Conservation (phyloP, 1,140 invertebrate species). For the Ephestia elutella region DNA sequence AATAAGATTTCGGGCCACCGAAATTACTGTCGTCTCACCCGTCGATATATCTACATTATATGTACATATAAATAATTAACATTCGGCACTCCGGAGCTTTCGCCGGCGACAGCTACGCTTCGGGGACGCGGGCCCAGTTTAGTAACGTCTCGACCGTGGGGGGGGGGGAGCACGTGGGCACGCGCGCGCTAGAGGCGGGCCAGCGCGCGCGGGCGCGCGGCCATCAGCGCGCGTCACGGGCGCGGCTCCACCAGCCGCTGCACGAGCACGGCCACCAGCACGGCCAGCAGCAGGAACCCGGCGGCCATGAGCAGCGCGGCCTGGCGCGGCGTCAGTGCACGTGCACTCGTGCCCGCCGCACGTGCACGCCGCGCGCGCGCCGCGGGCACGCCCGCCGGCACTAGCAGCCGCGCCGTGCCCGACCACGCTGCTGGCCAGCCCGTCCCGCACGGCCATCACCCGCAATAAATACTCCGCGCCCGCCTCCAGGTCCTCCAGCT, state of each 20-base stretch:
- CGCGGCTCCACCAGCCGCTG: conserved; percentile 68
- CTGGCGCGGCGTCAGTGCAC: conserved; percentile 77
- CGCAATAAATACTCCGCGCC: conserved; percentile 83
- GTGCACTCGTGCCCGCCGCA: conserved; percentile 16
- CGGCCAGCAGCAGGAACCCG: conserved; percentile 77
- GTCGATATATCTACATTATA: conserved; percentile 18
- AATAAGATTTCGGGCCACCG: conserved; percentile 6
- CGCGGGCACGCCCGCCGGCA: conserved; percentile 29
- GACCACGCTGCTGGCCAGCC: conserved; percentile 81
- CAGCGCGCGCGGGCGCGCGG: conserved; percentile 42
- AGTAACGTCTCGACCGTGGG: not conserved
- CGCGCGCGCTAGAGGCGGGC: conserved; percentile 34
- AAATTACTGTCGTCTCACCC: conserved; percentile 5
- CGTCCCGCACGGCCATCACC: conserved; percentile 82
- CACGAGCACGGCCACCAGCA: conserved; percentile 78
- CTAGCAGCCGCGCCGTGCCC: conserved; percentile 73
- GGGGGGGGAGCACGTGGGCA: too few relatives aligned
- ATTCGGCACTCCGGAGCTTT: not conserved
- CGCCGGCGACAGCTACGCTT: not conserved
- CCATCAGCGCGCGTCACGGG: conserved; percentile 50
- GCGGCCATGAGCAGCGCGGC: conserved; percentile 78
- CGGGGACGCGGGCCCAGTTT: not conserved
- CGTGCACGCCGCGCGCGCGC: conserved; percentile 26
- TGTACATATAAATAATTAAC: conserved; percentile 18
- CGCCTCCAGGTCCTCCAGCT: conserved; percentile 79